phyloP scores from a whole-genome alignment of 2,888 invertebrate species.

The Pollenia angustigena region DNA sequence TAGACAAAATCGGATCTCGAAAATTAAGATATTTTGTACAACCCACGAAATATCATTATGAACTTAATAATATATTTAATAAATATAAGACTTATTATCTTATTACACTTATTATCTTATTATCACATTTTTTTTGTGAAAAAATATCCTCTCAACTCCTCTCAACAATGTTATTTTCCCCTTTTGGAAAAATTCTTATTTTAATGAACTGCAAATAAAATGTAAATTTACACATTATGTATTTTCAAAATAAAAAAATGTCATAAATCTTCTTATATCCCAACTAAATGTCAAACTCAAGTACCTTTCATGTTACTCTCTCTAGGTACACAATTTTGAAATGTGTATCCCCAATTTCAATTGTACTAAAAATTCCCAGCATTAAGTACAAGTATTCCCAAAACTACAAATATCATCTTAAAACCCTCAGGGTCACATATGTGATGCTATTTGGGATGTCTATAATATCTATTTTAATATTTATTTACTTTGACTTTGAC shows the following conservation, averaged over 20 bases:
- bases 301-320: conserved; percentile 6
- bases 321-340: background rate
- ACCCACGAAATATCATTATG: no score
- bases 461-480: conserved; percentile 10
- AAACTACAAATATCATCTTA: conserved; percentile 9
- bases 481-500: conserved; percentile 50
- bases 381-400: conserved; percentile 35
- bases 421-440: conserved; percentile 37
- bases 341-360: background rate
- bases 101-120: no score
- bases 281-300: conserved; percentile 14
- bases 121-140: no score
- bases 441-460: conserved; percentile 8
- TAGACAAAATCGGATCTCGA: no score
- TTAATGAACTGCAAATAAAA: conserved; percentile 4
- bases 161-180: background rate
- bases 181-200: background rate
- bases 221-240: conserved; percentile 6
- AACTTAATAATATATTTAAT: no score
- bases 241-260: background rate
- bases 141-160: no score
- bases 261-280: background rate
- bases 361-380: background rate
- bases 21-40: no score
- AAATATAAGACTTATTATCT: no score